A percentile compares a stretch with the other conserved stretches of the same genome.
phyloP scores from a whole-genome alignment of 1,140 invertebrate genomes.

The Homarus americanus region DNA sequence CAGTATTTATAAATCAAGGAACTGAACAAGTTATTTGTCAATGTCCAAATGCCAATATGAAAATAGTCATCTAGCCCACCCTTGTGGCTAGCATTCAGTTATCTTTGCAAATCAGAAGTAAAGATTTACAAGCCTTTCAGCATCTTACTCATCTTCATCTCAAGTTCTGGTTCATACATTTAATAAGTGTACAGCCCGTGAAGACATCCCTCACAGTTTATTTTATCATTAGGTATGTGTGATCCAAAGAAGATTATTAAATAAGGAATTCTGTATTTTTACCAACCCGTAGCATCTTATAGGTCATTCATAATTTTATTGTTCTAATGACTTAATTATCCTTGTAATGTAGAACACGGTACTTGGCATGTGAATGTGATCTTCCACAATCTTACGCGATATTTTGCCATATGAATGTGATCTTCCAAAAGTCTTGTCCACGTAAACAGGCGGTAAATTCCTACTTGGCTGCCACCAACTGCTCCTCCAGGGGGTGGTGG shows the following conservation, averaged over 20 bases:
- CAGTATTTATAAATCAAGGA: background rate
- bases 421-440: conserved; percentile 11
- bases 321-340: conserved; percentile 23
- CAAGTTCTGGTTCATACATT: background rate
- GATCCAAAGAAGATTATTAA: background rate
- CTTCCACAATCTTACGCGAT: conserved; percentile 7
- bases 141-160: background rate
- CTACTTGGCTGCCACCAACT: conserved; percentile 5
- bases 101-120: background rate
- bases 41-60: background rate
- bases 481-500: background rate
- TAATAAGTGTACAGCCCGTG: background rate
- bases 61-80: background rate
- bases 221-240: conserved; percentile 3
- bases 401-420: conserved; percentile 11
- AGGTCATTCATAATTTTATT: conserved; percentile 15
- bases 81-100: background rate
- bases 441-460: conserved; percentile 1
- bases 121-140: background rate
- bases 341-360: conserved; percentile 34
- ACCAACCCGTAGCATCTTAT: conserved; percentile 27
- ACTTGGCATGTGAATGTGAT: conserved; percentile 25
- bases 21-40: background rate
- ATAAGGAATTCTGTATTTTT: background rate
- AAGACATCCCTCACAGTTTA: background rate